Percentiles rank a stretch among this genome's conserved stretches.
Evolutionary conservation across 2,888 invertebrate genomes (phyloP).

Genomic region (Mythimna loreyi): DNA sequence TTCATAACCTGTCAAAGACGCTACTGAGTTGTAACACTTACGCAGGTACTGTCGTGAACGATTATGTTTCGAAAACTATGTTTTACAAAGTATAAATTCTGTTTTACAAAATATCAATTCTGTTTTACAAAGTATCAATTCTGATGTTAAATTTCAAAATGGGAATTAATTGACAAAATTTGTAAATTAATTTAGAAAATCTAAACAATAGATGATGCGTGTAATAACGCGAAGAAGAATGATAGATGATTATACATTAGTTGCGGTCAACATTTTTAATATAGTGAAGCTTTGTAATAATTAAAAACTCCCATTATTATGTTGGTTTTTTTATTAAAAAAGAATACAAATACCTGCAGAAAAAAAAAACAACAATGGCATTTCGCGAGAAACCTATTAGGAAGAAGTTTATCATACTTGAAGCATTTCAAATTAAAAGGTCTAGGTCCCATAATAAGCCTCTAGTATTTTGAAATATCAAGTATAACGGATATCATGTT

Average conservation of each 20-base stretch:
- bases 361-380: conserved; percentile 16
- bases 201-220: background rate
- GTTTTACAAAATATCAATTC: too few species aligned
- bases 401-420: conserved; percentile 16
- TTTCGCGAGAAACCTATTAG: conserved; percentile 16
- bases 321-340: background rate
- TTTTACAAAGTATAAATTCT: background rate
- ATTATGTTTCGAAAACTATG: background rate
- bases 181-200: background rate
- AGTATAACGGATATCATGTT: background rate
- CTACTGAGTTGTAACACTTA: conserved; percentile 57
- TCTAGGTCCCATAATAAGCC: conserved; percentile 26
- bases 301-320: background rate
- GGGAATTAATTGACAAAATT: background rate
- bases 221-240: background rate
- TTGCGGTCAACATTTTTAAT: conserved; percentile 5
- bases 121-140: too few species aligned
- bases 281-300: background rate
- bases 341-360: background rate
- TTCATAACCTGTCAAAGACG: conserved; percentile 62
- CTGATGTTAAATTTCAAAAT: background rate
- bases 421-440: conserved; percentile 37
- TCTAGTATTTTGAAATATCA: conserved; percentile 14
- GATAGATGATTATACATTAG: background rate
- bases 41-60: conserved; percentile 26